Evolutionary conservation across 2,113 vertebrate genomes (phyloP), one percentile per base, ranked within the genome.

Genomic region (Chunga burmeisteri): DNA sequence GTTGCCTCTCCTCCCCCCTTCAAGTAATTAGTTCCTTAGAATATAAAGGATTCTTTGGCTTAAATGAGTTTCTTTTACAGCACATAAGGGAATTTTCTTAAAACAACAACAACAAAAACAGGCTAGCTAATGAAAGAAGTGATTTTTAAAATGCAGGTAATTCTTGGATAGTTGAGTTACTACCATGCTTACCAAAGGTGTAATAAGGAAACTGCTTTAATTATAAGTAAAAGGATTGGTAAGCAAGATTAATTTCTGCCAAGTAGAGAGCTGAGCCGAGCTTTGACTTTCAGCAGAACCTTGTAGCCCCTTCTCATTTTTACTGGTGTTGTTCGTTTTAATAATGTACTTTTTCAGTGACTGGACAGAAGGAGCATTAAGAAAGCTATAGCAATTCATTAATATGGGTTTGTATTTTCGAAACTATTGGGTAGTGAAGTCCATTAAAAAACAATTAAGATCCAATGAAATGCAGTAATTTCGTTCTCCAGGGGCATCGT

Each of bases 401-500:
- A 92, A 34, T 72, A 87, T 3, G n/a, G 40, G 56, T 68, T 75
- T 94, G 61, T 25, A 34, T 81, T 93, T 94, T 91, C 49, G 27
- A 71, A 92, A 68, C 46, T 72, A 11, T 58, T 81, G 36, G 65
- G 46, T 88, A 72, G 66, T 22, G 36, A 83, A 94, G 83, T 82
- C 52, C 15, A 62, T 96, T 97, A 85, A 85, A 90, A 92, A 86
- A 5, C n/a, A 91, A 67, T 79, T 82, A 92, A 62, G 25, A 50
- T 59, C 27, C 65, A 81, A 2, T 91, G 40, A 72, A 91, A 75
- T 72, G 40, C 14, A 10, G 30, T 53, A 40, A 59, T 79, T 70
- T 70, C 7, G 4, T 70, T 74, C 78, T 94, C 46, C 36, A 32
- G 78, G 58, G n/a, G 13, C 46, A 40, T 53, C 9, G 8, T 36